Percentiles rank a stretch among this genome's conserved stretches.
Conservation (phyloP, 1,140 invertebrate species). For the Neuroterus valhalla region DNA sequence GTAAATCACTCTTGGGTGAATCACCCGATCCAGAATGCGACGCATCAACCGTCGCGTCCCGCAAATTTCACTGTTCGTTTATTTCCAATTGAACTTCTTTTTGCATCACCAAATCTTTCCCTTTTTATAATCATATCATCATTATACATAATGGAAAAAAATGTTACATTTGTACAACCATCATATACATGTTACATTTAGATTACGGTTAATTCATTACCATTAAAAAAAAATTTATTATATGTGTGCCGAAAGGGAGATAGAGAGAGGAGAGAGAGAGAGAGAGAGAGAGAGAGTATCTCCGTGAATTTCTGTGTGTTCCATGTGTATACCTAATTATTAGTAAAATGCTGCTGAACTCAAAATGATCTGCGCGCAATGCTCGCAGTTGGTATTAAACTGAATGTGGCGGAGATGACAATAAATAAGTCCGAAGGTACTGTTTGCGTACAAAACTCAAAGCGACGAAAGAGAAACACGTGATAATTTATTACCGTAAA, state of each 20-base stretch:
- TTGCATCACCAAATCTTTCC: conserved; percentile 59
- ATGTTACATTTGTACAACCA: conserved; percentile 75
- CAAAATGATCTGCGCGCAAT: conserved; percentile 56
- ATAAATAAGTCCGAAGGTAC: conserved; percentile 57
- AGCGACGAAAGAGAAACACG: conserved; percentile 51
- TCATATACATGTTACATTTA: conserved; percentile 74
- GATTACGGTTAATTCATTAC: conserved; percentile 71
- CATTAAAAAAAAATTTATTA: conserved; percentile 45
- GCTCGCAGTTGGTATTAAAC: conserved; percentile 45
- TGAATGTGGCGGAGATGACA: conserved; percentile 45
- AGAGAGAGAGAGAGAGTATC: conserved; percentile 35
- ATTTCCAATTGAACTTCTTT: conserved; percentile 56
- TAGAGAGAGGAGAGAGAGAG: no score
- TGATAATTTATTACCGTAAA: conserved; percentile 50
- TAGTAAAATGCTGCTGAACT: conserved; percentile 59
- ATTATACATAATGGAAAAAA: conserved; percentile 74
- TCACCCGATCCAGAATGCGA: conserved; percentile 57
- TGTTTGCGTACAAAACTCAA: conserved; percentile 51
- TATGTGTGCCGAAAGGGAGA: conserved; percentile 29
- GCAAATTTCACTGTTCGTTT: conserved; percentile 55
- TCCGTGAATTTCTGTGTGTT: conserved; percentile 37
- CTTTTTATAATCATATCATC: conserved; percentile 56
- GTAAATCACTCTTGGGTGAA: conserved; percentile 66
- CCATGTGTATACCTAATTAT: conserved; percentile 57
- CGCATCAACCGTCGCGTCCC: conserved; percentile 34